Conservation (phyloP, 2,113 vertebrate genomes). For the Maccullochella peelii region DNA sequence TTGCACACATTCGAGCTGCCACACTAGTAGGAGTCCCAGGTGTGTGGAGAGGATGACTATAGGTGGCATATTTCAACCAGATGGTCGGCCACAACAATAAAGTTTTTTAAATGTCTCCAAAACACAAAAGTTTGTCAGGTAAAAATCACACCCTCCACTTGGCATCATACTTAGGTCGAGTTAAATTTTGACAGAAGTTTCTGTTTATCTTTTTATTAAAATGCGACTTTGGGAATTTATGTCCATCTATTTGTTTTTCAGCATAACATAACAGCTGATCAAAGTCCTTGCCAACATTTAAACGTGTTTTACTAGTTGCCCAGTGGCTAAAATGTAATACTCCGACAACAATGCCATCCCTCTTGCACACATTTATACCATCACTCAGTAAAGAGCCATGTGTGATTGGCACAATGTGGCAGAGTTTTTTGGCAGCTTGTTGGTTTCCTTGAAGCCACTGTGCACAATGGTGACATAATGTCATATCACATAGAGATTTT, state of each 20-base stretch:
- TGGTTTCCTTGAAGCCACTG: constrained; percentile 33
- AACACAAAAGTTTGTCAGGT: constrained; percentile 8
- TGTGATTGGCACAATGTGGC: constrained; percentile 41
- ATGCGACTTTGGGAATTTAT: not conserved
- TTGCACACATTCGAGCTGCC: constrained; percentile 54
- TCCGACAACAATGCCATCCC: constrained; percentile 67
- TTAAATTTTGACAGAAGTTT: constrained; percentile 24
- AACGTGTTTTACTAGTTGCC: constrained; percentile 74
- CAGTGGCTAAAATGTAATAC: constrained; percentile 76
- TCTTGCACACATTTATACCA: constrained; percentile 45
- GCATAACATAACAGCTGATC: constrained; percentile 76
- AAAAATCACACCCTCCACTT: constrained; percentile 1
- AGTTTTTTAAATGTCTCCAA: constrained; percentile 50
- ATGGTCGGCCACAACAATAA: constrained; percentile 56
- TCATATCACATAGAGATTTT: constrained; percentile 10
- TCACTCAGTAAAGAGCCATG: constrained; percentile 44
- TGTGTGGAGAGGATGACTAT: constrained; percentile 57
- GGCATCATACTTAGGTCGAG: not conserved
- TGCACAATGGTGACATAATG: constrained; percentile 36
- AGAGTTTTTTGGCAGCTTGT: constrained; percentile 50
- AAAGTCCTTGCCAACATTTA: constrained; percentile 63
- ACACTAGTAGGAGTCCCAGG: constrained; percentile 58
- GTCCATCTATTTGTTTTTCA: constrained; percentile 12
- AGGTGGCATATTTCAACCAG: constrained; percentile 59
- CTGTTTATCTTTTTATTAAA: constrained; percentile 4